Percentiles rank a stretch among this genome's conserved stretches.
These are phyloP conservation scores for Periplaneta americana DNA, from an alignment of 1,140 invertebrate genomes.

Conservation along the genomic window DNA sequence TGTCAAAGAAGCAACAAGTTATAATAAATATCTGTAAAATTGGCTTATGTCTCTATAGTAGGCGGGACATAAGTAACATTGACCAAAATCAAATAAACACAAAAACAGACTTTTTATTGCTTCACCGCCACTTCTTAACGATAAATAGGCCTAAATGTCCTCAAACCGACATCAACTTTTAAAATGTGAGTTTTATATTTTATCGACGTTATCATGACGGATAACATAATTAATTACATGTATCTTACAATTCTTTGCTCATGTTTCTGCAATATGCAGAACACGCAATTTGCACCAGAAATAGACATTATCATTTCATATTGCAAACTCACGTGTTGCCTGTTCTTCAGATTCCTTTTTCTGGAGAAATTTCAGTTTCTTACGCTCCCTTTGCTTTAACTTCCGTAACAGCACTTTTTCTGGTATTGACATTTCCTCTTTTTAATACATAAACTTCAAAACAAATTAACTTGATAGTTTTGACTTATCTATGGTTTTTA, in stretches of 20 bases:
- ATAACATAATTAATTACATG: background rate
- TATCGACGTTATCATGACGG: background rate
- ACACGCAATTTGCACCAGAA: background rate
- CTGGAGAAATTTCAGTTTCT: constrained; percentile 53
- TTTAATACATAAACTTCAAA: no score
- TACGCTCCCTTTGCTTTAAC: constrained; percentile 68
- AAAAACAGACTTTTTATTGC: no score
- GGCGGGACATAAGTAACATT: no score
- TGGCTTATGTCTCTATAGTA: no score
- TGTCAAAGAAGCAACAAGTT: no score
- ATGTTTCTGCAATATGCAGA: no score
- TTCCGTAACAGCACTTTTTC: constrained; percentile 74
- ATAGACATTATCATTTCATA: constrained; percentile 14
- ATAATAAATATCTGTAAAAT: no score
- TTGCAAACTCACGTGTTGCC: constrained; percentile 25
- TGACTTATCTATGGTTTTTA: no score
- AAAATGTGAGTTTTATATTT: background rate
- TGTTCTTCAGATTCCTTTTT: constrained; percentile 42
- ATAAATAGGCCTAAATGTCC: background rate
- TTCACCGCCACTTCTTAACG: no score
- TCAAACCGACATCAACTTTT: background rate
- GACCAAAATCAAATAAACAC: no score
- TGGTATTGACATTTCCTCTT: constrained; percentile 71
- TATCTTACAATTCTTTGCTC: no score
- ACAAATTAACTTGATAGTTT: no score